Base-by-base conservation (phyloP, 2,888 invertebrate genomes). In the Galeopsomyia nigrocyanea region DNA sequence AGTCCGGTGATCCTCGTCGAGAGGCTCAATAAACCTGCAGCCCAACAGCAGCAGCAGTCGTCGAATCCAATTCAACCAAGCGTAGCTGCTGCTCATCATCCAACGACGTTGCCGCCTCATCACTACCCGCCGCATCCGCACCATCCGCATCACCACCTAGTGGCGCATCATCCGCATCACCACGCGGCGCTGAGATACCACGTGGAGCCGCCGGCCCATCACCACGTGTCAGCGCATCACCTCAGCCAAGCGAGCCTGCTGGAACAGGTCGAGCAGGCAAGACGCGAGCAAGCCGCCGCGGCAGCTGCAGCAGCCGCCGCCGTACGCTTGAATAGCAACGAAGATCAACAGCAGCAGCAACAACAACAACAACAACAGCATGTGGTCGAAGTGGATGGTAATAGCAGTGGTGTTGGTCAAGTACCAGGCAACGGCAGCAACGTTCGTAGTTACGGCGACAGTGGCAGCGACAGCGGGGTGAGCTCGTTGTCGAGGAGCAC, bases 401-500 rank as follows among this genome's bases (percentile, higher is more conserved):
- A 68, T 76, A 79, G 71, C 82, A 61, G 71, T 22, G 63, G 65
- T 47, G 75, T 75, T n/a, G 87, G 82, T 85, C 89, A 78, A 83
- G 31, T 31, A 31, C 31, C 31, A 88, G 81, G 84, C 87, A 85
- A 88, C 87, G 81, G 71, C 72, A 82, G 84, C 79, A 87, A 80
- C 75, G 81, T 81, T 75, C 81, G 83, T 78, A 83, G 88, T 83
- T 88, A 88, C 82, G 87, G 87, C 61, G 89, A 89, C 84, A 90
- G 89, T 87, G 85, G 86, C 62, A 87, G 87, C 70, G 91, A 91
- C 87, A 91, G 91, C 83, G 91, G 93, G 88, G 91, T 93, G 89
- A 93, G 93, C 87, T 93, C 93, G 71, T 88, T 93, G 7, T 31
- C 31, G 83, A 90, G 93, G 81, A 92, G 92, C 82, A 90, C 91